Percentiles rank a stretch among this genome's conserved stretches.
Evolutionary conservation across 2,797 vertebrate genomes (phyloP).

Genomic region (Limosa lapponica): DNA sequence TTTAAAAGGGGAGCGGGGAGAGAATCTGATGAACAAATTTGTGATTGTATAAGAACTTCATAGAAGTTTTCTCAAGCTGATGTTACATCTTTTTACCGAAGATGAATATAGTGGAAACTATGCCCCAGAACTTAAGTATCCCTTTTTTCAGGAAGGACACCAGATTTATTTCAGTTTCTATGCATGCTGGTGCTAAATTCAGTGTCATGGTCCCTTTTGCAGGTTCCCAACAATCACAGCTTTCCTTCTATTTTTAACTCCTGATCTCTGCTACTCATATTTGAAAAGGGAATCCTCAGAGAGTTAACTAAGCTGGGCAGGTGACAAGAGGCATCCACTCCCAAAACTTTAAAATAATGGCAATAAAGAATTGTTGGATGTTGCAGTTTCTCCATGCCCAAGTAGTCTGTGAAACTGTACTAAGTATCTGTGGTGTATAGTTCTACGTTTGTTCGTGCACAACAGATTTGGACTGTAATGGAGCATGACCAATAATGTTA

Average conservation of each 20-base stretch:
- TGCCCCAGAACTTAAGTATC: not conserved
- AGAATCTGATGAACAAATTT: not conserved
- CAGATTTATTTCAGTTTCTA: not conserved
- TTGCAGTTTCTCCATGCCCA: not conserved
- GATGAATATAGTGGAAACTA: not conserved
- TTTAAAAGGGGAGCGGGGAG: not conserved
- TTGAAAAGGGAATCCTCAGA: not conserved
- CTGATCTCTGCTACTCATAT: not conserved
- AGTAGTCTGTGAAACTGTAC: not conserved
- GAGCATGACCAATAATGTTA: rapidly evolving
- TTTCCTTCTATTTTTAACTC: not conserved
- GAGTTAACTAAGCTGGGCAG: not conserved
- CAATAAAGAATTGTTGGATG: not conserved
- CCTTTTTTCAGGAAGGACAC: not conserved
- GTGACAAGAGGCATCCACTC: not conserved
- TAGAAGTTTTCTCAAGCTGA: not conserved
- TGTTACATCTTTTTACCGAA: not conserved
- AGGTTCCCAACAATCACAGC: not conserved
- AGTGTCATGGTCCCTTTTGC: not conserved
- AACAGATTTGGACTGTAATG: not conserved
- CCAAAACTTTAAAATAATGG: not conserved
- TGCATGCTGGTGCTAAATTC: not conserved
- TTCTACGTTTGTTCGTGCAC: rapidly evolving
- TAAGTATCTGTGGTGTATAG: not conserved
- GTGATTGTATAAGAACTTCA: not conserved